phyloP scores from a whole-genome alignment of 2,888 invertebrate species.

The Sylvicola cinctus region DNA sequence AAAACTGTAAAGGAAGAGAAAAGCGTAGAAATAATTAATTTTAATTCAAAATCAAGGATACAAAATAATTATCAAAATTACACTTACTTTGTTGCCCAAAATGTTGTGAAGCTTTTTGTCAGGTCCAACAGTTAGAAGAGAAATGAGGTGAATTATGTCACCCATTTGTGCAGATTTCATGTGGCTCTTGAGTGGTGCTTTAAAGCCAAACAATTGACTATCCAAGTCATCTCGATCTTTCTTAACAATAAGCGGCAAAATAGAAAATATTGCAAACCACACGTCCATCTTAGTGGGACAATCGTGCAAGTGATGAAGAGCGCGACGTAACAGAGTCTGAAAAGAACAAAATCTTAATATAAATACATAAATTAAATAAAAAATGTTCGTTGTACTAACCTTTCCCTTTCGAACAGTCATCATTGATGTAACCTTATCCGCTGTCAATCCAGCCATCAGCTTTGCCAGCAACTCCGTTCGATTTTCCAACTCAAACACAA shows the following conservation, averaged over 20 bases:
- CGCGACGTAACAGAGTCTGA: constrained; percentile 43
- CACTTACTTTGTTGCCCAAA: constrained; percentile 23
- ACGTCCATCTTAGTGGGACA: constrained; percentile 20
- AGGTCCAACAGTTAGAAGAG: constrained; percentile 15
- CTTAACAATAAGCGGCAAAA: constrained; percentile 20
- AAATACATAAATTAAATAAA: not conserved
- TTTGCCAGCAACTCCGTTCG: constrained; percentile 37
- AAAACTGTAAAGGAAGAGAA: constrained; percentile 16
- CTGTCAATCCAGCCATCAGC: constrained; percentile 39
- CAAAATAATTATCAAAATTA: not conserved
- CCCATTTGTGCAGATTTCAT: constrained; percentile 19
- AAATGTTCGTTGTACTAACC: constrained; percentile 26
- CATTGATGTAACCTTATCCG: constrained; percentile 50
- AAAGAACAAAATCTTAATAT: constrained; percentile 9
- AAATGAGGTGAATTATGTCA: constrained; percentile 17
- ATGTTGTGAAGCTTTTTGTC: constrained; percentile 21
- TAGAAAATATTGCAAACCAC: constrained; percentile 21
- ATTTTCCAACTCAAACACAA: constrained; percentile 23
- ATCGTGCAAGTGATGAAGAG: constrained; percentile 31
- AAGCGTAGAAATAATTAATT: not conserved
- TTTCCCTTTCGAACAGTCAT: constrained; percentile 65
- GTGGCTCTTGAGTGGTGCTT: constrained; percentile 22
- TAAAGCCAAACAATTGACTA: constrained; percentile 18
- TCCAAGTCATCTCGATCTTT: constrained; percentile 24
- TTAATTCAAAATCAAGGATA: not conserved